A percentile compares a stretch with the other conserved stretches of the same genome.
phyloP scores from a whole-genome alignment of 1,140 invertebrate species.

The Drosophila ananassae region DNA sequence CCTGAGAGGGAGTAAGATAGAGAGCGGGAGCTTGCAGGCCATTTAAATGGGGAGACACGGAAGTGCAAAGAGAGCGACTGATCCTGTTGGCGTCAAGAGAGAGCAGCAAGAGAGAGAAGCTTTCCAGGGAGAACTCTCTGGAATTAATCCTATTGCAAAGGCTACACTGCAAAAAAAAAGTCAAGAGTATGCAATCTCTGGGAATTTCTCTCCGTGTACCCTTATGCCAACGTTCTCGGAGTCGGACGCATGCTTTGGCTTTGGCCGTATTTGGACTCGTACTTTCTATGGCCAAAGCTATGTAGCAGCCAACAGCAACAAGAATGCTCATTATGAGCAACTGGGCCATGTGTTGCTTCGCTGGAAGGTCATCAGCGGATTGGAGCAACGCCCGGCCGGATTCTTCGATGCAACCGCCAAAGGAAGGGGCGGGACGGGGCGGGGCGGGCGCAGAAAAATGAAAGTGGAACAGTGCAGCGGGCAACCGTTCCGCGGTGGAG shows the following conservation, averaged over 20 bases:
- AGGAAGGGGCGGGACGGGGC: conserved; percentile 4
- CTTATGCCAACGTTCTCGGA: conserved; percentile 6
- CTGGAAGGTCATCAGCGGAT: conserved; percentile 41
- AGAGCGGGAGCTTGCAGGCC: no score
- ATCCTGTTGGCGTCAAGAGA: no score
- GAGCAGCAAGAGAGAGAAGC: no score
- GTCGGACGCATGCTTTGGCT: conserved; percentile 13
- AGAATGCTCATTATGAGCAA: conserved; percentile 2
- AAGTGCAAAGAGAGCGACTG: no score
- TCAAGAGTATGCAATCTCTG: no score
- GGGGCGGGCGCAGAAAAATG: conserved; percentile 25
- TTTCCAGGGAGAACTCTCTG: no score
- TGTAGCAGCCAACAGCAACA: conserved; percentile 12
- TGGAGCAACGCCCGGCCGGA: conserved; percentile 1
- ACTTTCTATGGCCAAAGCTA: conserved; percentile 42
- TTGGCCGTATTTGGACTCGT: conserved; percentile 20
- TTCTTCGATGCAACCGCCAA: neutral
- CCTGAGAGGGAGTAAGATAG: no score
- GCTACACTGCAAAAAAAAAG: no score
- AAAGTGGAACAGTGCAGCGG: conserved; percentile 33
- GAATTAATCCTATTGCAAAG: no score
- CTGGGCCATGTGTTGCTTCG: conserved; percentile 21
- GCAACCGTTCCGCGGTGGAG: neutral
- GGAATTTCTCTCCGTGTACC: neutral
- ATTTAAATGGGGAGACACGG: no score